Percentiles rank a stretch among this genome's conserved stretches.
Evolutionary conservation across 1,140 invertebrate genomes (phyloP).

Genomic region (Cydia splendana): DNA sequence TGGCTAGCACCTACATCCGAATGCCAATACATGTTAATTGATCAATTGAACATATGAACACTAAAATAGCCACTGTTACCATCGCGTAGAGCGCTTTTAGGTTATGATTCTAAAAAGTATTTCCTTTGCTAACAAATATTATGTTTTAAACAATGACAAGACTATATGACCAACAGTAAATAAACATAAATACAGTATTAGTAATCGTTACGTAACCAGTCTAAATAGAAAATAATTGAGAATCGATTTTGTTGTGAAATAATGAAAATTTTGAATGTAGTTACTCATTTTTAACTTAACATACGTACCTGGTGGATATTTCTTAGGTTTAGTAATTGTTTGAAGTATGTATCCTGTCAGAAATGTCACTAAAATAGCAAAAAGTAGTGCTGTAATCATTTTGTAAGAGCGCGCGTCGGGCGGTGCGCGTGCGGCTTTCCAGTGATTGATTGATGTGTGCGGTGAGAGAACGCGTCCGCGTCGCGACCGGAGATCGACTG

Average conservation of each 20-base stretch:
- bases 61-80: conserved; percentile 18
- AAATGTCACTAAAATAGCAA: conserved; percentile 37
- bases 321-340: conserved; percentile 42
- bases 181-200: background rate
- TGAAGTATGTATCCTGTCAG: conserved; percentile 47
- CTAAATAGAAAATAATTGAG: background rate
- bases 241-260: conserved; percentile 26
- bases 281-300: background rate
- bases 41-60: conserved; percentile 5
- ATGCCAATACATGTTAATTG: background rate
- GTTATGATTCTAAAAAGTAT: conserved; percentile 3
- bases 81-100: conserved; percentile 9
- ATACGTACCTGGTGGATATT: conserved; percentile 45
- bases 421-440: conserved; percentile 17
- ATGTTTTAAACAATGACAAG: background rate
- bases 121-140: background rate
- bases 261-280: background rate
- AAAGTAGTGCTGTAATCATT: conserved; percentile 40
- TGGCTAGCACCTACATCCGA: background rate
- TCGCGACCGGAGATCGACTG: conserved; percentile 35
- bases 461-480: conserved; percentile 12
- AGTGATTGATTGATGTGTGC: conserved; percentile 18
- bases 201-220: conserved; percentile 4
- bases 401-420: conserved; percentile 34
- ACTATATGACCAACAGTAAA: background rate